Conservation (phyloP, 2,797 vertebrate genomes). For the Simalia tracyae region DNA sequence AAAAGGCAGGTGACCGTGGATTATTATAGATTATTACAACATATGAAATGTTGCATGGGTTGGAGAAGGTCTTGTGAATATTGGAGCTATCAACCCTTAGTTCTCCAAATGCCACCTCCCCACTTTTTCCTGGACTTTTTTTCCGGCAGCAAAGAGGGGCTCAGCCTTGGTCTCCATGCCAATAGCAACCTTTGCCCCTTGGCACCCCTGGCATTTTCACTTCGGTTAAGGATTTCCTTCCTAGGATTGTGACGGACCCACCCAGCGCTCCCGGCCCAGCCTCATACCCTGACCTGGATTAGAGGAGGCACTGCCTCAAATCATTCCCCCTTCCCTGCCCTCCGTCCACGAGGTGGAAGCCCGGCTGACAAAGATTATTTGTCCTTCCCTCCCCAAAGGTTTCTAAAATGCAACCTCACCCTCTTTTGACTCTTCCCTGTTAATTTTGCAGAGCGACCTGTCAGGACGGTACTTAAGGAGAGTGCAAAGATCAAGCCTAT, state of each 20-base stretch:
- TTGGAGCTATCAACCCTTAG: neutral
- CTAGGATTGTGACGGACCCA: neutral
- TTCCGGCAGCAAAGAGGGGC: neutral
- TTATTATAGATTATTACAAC: neutral
- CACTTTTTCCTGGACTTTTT: neutral
- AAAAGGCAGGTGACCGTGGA: neutral
- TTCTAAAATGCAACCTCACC: constrained; percentile 35
- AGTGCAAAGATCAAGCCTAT: constrained; percentile 77
- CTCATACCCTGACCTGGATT: neutral
- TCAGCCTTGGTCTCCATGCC: neutral
- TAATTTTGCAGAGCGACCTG: constrained; percentile 70
- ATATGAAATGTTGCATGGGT: neutral
- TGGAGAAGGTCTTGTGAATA: neutral
- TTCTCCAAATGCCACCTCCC: neutral
- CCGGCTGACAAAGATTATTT: neutral
- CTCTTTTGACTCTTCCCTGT: constrained; percentile 60
- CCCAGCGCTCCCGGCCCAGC: neutral
- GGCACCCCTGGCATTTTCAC: neutral
- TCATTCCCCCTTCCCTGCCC: neutral
- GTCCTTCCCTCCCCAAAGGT: neutral
- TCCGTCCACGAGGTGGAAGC: neutral
- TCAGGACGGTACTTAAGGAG: constrained; percentile 77
- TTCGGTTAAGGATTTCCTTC: neutral
- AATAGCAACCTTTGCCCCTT: neutral
- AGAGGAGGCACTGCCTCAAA: too few species aligned